Conservation (phyloP, 2,888 invertebrate genomes). For the Falcaria lacertinaria region DNA sequence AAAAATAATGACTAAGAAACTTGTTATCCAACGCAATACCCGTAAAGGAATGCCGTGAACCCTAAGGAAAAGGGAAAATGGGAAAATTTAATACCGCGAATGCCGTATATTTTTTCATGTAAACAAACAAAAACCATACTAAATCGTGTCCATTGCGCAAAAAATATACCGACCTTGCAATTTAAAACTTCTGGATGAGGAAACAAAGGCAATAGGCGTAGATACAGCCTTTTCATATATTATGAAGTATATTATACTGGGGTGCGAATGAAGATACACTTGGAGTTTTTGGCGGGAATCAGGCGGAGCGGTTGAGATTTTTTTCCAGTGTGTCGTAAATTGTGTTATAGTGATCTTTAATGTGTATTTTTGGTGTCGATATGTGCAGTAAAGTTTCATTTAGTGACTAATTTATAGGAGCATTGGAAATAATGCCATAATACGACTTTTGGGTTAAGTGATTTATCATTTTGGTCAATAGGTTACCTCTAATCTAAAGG, state of each 20-base stretch:
- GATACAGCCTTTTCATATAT: neutral
- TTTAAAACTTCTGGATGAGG: slow-evolving; percentile 17
- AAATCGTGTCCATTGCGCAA: slow-evolving; percentile 38
- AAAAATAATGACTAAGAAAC: slow-evolving; percentile 5
- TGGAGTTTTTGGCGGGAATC: too few species aligned
- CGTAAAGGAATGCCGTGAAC: slow-evolving; percentile 17
- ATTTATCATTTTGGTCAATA: too few species aligned
- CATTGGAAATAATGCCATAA: too few species aligned
- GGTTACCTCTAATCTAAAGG: too few species aligned
- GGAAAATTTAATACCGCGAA: slow-evolving; percentile 26
- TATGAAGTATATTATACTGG: neutral
- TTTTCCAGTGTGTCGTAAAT: too few species aligned
- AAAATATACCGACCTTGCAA: slow-evolving; percentile 33
- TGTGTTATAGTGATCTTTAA: too few species aligned
- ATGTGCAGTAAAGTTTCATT: too few species aligned
- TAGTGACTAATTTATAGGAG: too few species aligned
- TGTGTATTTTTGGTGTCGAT: too few species aligned
- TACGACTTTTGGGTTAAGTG: too few species aligned
- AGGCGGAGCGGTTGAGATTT: too few species aligned
- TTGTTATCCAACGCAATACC: slow-evolving; percentile 7
- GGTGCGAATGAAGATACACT: too few species aligned
- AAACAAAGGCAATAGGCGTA: neutral
- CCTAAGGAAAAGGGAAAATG: slow-evolving; percentile 17
- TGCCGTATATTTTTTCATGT: slow-evolving; percentile 37
- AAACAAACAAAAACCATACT: slow-evolving; percentile 46